Evolutionary conservation across 2,113 vertebrate genomes (phyloP), one percentile per base, ranked within the genome.

Genomic region (Podilymbus podiceps): DNA sequence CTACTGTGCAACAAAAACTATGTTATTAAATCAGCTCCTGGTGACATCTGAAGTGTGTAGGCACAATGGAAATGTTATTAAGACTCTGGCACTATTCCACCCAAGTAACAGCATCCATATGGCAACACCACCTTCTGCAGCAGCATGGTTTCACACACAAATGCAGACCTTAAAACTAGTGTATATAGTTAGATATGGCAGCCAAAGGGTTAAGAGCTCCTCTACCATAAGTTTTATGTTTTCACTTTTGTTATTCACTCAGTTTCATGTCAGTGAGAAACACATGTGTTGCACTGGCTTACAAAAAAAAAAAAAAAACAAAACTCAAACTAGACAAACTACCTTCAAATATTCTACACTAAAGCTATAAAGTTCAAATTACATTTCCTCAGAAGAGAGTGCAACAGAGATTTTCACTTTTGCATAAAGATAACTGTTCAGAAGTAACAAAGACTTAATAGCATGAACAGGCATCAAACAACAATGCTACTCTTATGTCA

Each of bases 61-160:
- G 59, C 83, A 97, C 89, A 97, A 92, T 80, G 47, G 78, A 91
- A 93, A 92, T 35, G 62, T 90, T 81, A 92, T 82, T 87, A 89
- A 93, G 5, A 56, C 85, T 79, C 52, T 87, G 74, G 94, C 74
- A 10, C 22, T 64, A 44, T 42, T 89, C 91, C 66, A 90, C 15
- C 46, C 84, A 72, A 94, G n/a, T 50, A 95, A 93, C 64, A 94
- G 75, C 68, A 95, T 64, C 91, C 93, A 85, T 79, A 93, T 71
- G 76, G 87, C 62, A 85, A n/a, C 25, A 85, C 23, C 74, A 89
- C 64, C 72, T 92, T 86, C 74, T 72, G 56, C 76, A 94, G 78
- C 59, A 85, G 78, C 4, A 72, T 25, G 33, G 24, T 42, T 88
- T 88, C 91, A 81, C 40, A 75, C 24, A 14, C 62, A 83, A 79